These are phyloP conservation scores for Myocastor coypus DNA, from an alignment of 2,113 vertebrate species.

Conservation along the genomic window DNA sequence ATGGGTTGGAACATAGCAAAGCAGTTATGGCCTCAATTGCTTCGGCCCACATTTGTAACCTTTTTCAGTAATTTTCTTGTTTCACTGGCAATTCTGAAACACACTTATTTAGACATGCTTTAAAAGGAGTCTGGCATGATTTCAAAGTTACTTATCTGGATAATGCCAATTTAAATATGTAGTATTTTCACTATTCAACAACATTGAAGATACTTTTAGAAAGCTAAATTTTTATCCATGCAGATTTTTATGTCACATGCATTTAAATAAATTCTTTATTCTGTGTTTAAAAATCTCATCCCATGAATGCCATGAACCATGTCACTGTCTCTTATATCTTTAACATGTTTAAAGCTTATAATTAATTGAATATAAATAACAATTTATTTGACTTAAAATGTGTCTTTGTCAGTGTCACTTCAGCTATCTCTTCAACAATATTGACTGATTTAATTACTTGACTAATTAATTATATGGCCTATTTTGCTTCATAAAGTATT, in stretches of 20 bases:
- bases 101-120: neutral
- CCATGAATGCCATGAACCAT: constrained; percentile 31
- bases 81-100: neutral
- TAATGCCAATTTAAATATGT: neutral
- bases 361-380: constrained; percentile 67
- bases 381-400: constrained; percentile 53
- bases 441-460: constrained; percentile 63
- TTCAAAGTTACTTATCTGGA: neutral
- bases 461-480: constrained; percentile 57
- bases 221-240: neutral
- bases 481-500: neutral
- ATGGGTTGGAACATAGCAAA: constrained; percentile 42
- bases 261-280: neutral
- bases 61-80: constrained; percentile 26
- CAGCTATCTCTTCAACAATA: constrained; percentile 65
- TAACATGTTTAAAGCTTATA: constrained; percentile 56
- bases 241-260: neutral
- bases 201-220: constrained; percentile 35
- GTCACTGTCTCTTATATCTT: constrained; percentile 40
- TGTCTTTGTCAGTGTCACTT: constrained; percentile 49
- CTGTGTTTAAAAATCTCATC: constrained; percentile 10
- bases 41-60: constrained; percentile 1
- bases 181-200: constrained; percentile 26
- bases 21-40: neutral
- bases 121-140: neutral